Base-by-base conservation (phyloP, 2,888 invertebrate species). In the Machimus atricapillus region DNA sequence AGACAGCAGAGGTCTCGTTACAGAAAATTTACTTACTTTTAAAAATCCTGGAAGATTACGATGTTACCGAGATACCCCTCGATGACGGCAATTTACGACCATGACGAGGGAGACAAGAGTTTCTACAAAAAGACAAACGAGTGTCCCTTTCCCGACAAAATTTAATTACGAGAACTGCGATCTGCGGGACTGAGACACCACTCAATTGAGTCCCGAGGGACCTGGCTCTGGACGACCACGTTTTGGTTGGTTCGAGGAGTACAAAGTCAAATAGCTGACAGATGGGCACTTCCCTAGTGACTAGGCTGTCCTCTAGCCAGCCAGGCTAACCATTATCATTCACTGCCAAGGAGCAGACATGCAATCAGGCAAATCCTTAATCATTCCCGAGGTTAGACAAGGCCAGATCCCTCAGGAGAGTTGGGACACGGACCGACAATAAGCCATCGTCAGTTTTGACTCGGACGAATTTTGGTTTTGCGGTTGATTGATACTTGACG, bases 271-370 rank as follows among this genome's bases (percentile, higher is more conserved):
- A 58, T 52, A 66, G 37, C 82, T 82, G 82, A 66, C 82, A 82
- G 82, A 82, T 82, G 82, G 81, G 58, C 82, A 52, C 82, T 82
- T 82, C 82, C 82, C 82, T 23, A n/a, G 37, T 66, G 82, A 82
- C 66, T 37, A 82, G 52, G 37, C 34, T 37, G 58, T 82, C 31
- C 66, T 37, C 19, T 31, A 58, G 14, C 37, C 34, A n/a, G 19
- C 76, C 66, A 12, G 66, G 52, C 31, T 58, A 66, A 82, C 40
- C 82, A 37, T 58, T 82, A 82, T 82, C 82, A 58, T 58, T 82
- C 82, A 82, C 82, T 82, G 82, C 82, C 82, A 82, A 82, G 82
- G 37, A 58, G 58, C 37, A 82, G 82, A 82, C 82, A 82, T 37
- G 58, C 58, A 66, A 82, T 82, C 82, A 66, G 58, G 82, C 58